Evolutionary conservation across 2,888 invertebrate genomes (phyloP), one percentile per base, ranked within the genome.

Genomic region (Mesochorus sp.): DNA sequence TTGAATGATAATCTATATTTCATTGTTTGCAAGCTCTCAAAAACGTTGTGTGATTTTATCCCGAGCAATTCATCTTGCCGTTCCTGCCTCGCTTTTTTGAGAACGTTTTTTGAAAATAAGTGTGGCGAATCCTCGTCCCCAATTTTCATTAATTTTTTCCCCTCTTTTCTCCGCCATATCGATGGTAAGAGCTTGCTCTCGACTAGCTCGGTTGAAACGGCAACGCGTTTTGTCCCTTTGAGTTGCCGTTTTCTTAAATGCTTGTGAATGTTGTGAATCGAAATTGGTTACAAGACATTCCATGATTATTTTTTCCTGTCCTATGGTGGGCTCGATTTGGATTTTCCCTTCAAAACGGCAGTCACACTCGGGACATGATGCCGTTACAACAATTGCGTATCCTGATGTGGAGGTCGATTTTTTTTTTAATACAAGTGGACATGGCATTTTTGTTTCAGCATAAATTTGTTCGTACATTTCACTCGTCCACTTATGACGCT

Each of bases 221-320:
- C 34, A 21, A 78, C 72, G 51, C 76, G 59, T 49, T 62, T 28
- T 39, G 68, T 37, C 47, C 80, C 81, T 71, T 66, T 80, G 42
- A 80, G 59, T 61, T 78, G 77, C 6, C 74, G 66, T 49, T 80
- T 78, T 14, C 59, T 70, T 14, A 49, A 21, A 57, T 77, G 80
- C 51, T 24, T 24, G 62, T 74, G n/a, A n/a, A n/a, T n/a, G 57
- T 17, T 47, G 44, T 31, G 28, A 74, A 3, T 80, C 76, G 12
- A 75, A 80, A 64, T 79, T 67, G 67, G 51, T 44, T 26, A 80
- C 49, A 24, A 47, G 57, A 59, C 78, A 80, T 44, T 80, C 76
- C 80, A 80, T 80, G n/a, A 37, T 71, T 10, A 78, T 71, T 47
- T 68, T 26, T 10, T 42, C 12, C 10, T 24, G 2, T n/a, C 24